Evolutionary conservation across 2,888 invertebrate species (phyloP).

Genomic region (Hipparchia sbordonii): DNA sequence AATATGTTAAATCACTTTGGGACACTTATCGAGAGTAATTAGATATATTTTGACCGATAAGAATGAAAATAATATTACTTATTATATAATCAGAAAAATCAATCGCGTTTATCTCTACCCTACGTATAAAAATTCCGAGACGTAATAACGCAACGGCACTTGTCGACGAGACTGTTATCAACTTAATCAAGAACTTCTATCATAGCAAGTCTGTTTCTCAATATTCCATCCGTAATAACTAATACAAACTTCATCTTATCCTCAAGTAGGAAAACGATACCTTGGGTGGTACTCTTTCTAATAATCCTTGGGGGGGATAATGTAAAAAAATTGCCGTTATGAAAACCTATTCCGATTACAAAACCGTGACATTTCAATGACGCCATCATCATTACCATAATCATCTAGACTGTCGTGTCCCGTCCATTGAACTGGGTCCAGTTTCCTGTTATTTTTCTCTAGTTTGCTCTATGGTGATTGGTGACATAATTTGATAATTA

Average conservation of each 20-base stretch:
- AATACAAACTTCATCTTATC: constrained; percentile 11
- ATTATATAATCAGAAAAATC: constrained; percentile 6
- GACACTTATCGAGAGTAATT: not conserved
- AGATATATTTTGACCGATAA: not conserved
- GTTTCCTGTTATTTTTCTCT: constrained; percentile 1
- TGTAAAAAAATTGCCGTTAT: not conserved
- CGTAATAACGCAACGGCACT: constrained; percentile 8
- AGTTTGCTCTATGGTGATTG: not conserved
- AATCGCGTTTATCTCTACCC: constrained; percentile 1
- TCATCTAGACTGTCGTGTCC: not conserved
- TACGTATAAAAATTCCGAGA: constrained; percentile 3
- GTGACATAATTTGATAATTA: not conserved
- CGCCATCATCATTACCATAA: constrained; percentile 7
- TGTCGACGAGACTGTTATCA: constrained; percentile 19
- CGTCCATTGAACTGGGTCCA: constrained; percentile 12
- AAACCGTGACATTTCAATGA: constrained; percentile 4
- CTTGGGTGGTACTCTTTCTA: not conserved
- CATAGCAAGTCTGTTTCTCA: constrained; percentile 11
- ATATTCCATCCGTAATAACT: constrained; percentile 18
- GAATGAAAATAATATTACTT: not conserved
- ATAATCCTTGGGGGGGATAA: not conserved
- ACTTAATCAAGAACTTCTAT: constrained; percentile 26
- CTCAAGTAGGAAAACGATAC: not conserved
- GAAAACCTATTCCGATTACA: not conserved
- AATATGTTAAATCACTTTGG: not conserved